A percentile compares a stretch with the other conserved stretches of the same genome.
These are phyloP conservation scores for Acrocephalus arundinaceus DNA, from an alignment of 2,113 vertebrate species.

Conservation along the genomic window DNA sequence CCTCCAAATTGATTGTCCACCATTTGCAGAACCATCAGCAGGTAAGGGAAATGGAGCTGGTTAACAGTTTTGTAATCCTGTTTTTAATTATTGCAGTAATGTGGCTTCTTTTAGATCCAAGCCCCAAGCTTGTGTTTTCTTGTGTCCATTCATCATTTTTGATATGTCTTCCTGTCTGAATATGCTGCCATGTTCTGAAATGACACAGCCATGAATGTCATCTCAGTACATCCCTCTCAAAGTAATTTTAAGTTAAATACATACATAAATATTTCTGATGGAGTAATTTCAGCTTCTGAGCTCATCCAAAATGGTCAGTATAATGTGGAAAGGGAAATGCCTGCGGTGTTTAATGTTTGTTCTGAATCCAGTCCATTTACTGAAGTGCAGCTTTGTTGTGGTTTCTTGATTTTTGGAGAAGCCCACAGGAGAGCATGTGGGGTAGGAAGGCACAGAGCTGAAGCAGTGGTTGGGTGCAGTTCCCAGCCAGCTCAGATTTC, in stretches of 20 bases:
- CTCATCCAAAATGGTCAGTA: not conserved
- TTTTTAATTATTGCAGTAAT: not conserved
- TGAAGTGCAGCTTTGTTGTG: not conserved
- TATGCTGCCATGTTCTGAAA: not conserved
- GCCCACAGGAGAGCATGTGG: not conserved
- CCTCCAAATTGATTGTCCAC: conserved; percentile 80
- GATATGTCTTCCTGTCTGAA: not conserved
- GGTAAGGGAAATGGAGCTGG: conserved; percentile 66
- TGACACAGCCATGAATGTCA: not conserved
- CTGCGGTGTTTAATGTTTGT: not conserved
- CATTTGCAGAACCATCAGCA: conserved; percentile 66
- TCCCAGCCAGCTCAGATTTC: not conserved
- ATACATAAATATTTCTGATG: not conserved
- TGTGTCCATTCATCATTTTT: not conserved
- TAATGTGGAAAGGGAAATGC: not conserved
- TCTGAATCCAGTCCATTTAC: not conserved
- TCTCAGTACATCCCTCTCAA: not conserved
- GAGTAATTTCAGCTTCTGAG: not conserved
- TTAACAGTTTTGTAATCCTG: not conserved
- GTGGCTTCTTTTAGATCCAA: not conserved
- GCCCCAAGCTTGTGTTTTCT: not conserved
- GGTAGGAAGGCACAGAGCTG: not conserved
- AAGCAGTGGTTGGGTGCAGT: not conserved
- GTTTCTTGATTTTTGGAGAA: not conserved
- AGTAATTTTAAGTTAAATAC: not conserved